phyloP scores from a whole-genome alignment of 2,888 invertebrate genomes.

The Drosophila paracracens region DNA sequence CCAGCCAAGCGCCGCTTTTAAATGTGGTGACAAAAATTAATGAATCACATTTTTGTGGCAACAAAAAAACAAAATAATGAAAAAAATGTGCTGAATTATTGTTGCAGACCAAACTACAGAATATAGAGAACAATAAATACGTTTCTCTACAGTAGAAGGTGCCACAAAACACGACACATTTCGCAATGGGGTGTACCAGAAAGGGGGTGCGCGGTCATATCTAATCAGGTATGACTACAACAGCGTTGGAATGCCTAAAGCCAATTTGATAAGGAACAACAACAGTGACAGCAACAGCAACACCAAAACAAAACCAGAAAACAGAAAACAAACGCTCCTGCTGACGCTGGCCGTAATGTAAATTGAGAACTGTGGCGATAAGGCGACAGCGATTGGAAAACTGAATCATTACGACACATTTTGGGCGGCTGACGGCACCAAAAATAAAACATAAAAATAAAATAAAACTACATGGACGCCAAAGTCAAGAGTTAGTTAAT shows the following conservation, averaged over 20 bases:
- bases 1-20: slow-evolving; percentile 44
- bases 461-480: slow-evolving; percentile 9
- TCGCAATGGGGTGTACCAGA: slow-evolving; percentile 13
- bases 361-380: slow-evolving; percentile 46
- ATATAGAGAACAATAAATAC: slow-evolving; percentile 7
- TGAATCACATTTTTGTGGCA: slow-evolving; percentile 78
- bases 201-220: slow-evolving; percentile 58
- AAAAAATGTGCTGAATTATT: slow-evolving; percentile 47
- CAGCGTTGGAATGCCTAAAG: slow-evolving; percentile 72
- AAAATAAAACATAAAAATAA: not conserved
- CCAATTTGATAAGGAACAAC: slow-evolving; percentile 49
- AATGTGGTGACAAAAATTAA: slow-evolving; percentile 77
- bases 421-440: slow-evolving; percentile 22
- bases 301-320: slow-evolving; percentile 38
- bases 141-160: not conserved
- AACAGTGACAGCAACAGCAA: slow-evolving; percentile 27
- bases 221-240: slow-evolving; percentile 47
- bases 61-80: slow-evolving; percentile 46
- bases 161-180: slow-evolving; percentile 29
- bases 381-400: slow-evolving; percentile 47
- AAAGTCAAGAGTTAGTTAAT: slow-evolving; percentile 72
- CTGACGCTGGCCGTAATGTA: slow-evolving; percentile 28
- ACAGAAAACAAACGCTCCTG: slow-evolving; percentile 24
- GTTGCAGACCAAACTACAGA: slow-evolving; percentile 9
- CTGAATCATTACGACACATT: slow-evolving; percentile 73